Evolutionary conservation across 2,888 invertebrate species (phyloP), one percentile per base, ranked within the genome.

Genomic region (Thyatira batis): DNA sequence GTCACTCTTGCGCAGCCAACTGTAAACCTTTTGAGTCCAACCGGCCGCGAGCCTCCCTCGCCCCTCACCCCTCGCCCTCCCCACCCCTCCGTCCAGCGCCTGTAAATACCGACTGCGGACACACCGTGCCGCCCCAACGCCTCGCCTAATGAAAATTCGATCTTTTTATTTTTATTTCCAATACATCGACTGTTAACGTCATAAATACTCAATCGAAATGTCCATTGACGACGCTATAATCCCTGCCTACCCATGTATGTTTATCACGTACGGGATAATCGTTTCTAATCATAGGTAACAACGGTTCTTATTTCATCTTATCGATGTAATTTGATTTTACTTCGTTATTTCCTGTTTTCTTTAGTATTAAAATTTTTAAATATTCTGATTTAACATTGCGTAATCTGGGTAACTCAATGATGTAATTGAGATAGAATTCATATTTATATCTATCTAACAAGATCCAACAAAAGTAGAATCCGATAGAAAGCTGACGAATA

Each of bases 1-100:
- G 90, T 87, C 88, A 90, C 91, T 92, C 91, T 83, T 79, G 90
- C 90, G 91, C 91, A 91, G 72, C 89, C 76, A 86, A 89, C 90
- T 90, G 91, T 88, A 86, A 92, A 92, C 84, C 89, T 91, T 91
- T 92, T 85, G 89, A 89, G 87, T 80, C 83, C 88, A 84, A 76
- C 82, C 84, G 84, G 80, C 83, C 85, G 84, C 82, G 78, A 76
- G 78, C 75, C 78, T 62, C 80, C 75, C 74, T 60, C 53, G 53
- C 71, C 58, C 71, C 67, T 67, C 54, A 20, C 53, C 54, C 61
- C 60, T n/a, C 56, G 52, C 55, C 52, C 57, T 54, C 51, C 30
- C 50, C 53, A 55, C 52, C 49, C 52, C 50, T 63, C 68, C 53
- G 69, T 70, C 58, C 45, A 63, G 39, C 58, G 63, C 71, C 80